Conservation (phyloP, 2,888 invertebrate species). For the Dioctria rufipes region DNA sequence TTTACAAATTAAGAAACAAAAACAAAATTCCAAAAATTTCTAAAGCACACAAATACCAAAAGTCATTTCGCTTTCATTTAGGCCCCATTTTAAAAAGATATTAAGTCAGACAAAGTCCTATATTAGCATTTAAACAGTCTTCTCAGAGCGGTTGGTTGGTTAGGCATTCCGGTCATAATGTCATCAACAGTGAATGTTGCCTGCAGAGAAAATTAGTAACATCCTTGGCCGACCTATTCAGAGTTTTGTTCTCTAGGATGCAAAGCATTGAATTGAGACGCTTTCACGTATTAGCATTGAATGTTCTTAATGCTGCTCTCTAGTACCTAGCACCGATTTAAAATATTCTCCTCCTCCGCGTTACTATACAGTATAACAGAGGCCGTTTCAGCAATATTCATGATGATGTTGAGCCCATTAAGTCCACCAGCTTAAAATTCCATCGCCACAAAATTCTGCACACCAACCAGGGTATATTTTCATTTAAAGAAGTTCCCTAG, state of each 20-base stretch:
- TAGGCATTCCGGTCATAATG: conserved; percentile 20
- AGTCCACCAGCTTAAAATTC: conserved; percentile 48
- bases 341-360: conserved; percentile 2
- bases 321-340: conserved; percentile 16
- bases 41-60: too few relatives aligned
- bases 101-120: background rate
- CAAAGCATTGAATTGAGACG: background rate
- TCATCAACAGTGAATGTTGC: background rate
- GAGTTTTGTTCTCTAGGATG: conserved; percentile 9
- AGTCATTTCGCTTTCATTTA: too few relatives aligned
- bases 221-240: background rate
- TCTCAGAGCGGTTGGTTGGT: background rate
- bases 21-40: too few relatives aligned
- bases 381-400: background rate
- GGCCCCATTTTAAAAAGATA: background rate
- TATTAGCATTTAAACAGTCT: background rate
- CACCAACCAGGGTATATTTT: conserved; percentile 20
- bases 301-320: conserved; percentile 44
- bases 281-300: conserved; percentile 33
- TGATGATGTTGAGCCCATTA: conserved; percentile 39
- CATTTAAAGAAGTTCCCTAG: conserved; percentile 27
- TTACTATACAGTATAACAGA: too few relatives aligned
- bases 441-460: conserved; percentile 42
- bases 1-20: too few relatives aligned
- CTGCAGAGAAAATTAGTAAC: conserved; percentile 35